Evolutionary conservation across 2,888 invertebrate species (phyloP), one percentile per base, ranked within the genome.

Genomic region (Eustalomyia histrio): DNA sequence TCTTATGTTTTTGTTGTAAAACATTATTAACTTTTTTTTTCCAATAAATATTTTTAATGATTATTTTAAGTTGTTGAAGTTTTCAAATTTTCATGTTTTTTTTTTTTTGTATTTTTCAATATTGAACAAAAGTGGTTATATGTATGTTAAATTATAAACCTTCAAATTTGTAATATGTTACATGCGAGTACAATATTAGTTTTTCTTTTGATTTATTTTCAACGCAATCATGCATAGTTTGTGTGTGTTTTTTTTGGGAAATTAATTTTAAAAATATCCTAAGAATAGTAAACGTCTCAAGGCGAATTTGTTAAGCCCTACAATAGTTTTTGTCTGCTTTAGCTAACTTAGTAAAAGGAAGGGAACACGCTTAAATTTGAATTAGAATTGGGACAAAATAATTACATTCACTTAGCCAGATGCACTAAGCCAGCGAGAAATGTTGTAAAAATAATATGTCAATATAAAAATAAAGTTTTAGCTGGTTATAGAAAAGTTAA

Each of bases 151-250:
- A 53, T 53, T 35, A 14, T 55, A 35, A 65, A 65, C 65, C 65
- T 65, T 65, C 65, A 53, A 53, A 39, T 65, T 53, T 65, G 53
- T 65, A 55, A 55, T 65, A n/a, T n/a, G n/a, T n/a, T n/a, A 53
- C 10, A 39, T 12, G 1, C 39, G 4, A 39, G 29, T 29, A 29
- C 29, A 53, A 65, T 65, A 53, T 65, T 53, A 47, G 24, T 61
- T 39, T 39, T 43, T 47, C 21, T 21, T 43, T 47, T 61, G 18
- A 24, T 18, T 60, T 60, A 35, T 65, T 65, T 65, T 53, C 39
- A 39, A 65, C 35, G 65, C 65, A 53, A 39, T 53, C 65, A 55
- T 65, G 53, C 65, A 53, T 63, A 29, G 18, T 12, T 18, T 24
- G 5, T 18, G 17, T 33, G 16, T 58, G 16, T 14, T 39, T 12